Percentiles rank a stretch among this genome's conserved stretches.
Conservation (phyloP, 2,113 vertebrate genomes). For the Sceloporus undulatus region DNA sequence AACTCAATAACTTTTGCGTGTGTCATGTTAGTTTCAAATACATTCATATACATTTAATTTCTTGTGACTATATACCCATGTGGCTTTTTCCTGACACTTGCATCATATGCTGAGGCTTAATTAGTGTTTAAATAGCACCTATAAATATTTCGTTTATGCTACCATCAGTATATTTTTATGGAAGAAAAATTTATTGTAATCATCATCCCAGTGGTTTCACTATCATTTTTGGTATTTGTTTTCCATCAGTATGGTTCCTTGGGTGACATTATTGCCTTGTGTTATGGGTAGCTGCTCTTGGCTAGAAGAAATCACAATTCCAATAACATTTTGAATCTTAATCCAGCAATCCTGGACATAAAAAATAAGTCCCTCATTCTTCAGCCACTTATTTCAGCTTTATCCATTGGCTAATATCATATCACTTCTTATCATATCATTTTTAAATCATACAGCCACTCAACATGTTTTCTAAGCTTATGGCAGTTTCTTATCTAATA, state of each 20-base stretch:
- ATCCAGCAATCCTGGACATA: background rate
- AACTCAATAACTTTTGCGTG: too few relatives aligned
- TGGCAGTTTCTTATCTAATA: conserved; percentile 14
- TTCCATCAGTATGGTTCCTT: background rate
- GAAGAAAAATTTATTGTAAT: background rate
- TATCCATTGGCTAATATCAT: conserved; percentile 30
- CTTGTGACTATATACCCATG: too few relatives aligned
- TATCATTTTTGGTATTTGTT: background rate
- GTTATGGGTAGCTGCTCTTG: conserved; percentile 10
- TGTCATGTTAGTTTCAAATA: too few relatives aligned
- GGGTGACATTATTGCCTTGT: background rate
- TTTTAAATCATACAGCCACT: conserved; percentile 41
- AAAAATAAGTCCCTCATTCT: background rate
- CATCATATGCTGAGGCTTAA: too few relatives aligned
- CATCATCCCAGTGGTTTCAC: background rate
- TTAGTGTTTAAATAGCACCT: too few relatives aligned
- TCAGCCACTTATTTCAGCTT: background rate
- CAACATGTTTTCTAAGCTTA: conserved; percentile 44
- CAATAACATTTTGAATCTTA: background rate
- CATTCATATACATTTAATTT: too few relatives aligned
- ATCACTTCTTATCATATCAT: conserved; percentile 10
- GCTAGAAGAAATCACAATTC: background rate
- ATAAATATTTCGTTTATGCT: too few relatives aligned
- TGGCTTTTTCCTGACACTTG: too few relatives aligned
- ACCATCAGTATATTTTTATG: too few relatives aligned